Base-by-base conservation (phyloP, 2,888 invertebrate genomes). In the Anodontia alba region DNA sequence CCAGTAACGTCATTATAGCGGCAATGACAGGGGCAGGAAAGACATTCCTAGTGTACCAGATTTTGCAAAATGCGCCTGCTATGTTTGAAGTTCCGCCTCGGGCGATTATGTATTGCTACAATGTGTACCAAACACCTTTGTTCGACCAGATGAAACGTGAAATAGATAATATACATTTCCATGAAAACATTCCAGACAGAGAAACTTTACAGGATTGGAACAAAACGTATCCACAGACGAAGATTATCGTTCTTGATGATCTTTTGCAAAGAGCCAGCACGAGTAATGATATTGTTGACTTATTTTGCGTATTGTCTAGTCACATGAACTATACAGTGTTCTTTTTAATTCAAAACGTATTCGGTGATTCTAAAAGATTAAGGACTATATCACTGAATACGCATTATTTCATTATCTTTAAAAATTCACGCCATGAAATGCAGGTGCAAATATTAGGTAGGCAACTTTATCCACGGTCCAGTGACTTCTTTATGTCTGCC, bases 361-460 rank as follows among this genome's bases (percentile, higher is more conserved):
- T 62, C 17, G 62, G 33, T 15, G 33, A 62, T 33, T 31, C 33
- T 12, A 62, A 62, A 62, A 10, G 20, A 33, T 20, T 62, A 10
- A 62, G 62, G 20, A 62, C 33, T 1, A 62, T 62, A 31, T 33
- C 33, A 31, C 33, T 62, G 12, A 62, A 62, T 33, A 33, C 62
- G 17, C 62, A 62, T 33, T 62, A 62, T 62, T 62, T 62, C 20
- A 15, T 62, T 5, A 31, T 62, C 15, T 62, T 62, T 62, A 62
- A 62, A 33, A 62, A 62, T 20, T 17, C 2, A 17, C 62, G 62
- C 33, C 20, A 31, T 62, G 2, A 31, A 17, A 8, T 31, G 3
- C 31, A 62, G 33, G 33, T 62, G 1, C 62, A 62, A 20, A 62
- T 17, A 1, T 20, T 62, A 17, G 62, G 62, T 1, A 33, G 33